phyloP scores from a whole-genome alignment of 2,888 invertebrate genomes.

The Dorcus hopei region DNA sequence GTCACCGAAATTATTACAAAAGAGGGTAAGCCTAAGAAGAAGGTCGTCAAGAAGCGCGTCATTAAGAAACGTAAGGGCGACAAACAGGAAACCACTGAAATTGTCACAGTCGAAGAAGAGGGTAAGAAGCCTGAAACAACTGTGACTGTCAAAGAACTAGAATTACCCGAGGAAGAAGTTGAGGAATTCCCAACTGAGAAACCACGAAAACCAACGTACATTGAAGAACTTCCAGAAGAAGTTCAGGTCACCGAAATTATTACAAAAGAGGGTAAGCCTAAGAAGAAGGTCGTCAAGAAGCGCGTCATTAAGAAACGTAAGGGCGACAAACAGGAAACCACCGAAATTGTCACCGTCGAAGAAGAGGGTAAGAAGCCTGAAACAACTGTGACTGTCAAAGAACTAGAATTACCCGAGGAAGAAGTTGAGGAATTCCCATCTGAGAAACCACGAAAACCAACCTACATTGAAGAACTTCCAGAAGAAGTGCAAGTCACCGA shows the following conservation, averaged over 20 bases:
- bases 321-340: constrained; percentile 46
- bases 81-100: constrained; percentile 22
- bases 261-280: constrained; percentile 31
- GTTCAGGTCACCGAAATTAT: constrained; percentile 31
- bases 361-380: constrained; percentile 48
- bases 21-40: constrained; percentile 22
- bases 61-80: constrained; percentile 24
- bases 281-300: constrained; percentile 42
- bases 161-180: constrained; percentile 11
- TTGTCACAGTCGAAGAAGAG: constrained; percentile 27
- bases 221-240: constrained; percentile 35
- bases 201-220: constrained; percentile 15
- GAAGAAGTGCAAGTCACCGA: constrained; percentile 31
- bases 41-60: constrained; percentile 21
- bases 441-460: constrained; percentile 5
- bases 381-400: constrained; percentile 36
- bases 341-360: constrained; percentile 49
- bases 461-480: constrained; percentile 32
- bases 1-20: constrained; percentile 31
- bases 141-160: constrained; percentile 3
- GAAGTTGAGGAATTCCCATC: not conserved
- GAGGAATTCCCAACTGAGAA: constrained; percentile 7
- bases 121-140: constrained; percentile 15
- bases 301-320: constrained; percentile 47
- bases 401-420: constrained; percentile 23